Base-by-base conservation (phyloP, 2,797 vertebrate genomes). In the Lutjanus campechanus region DNA sequence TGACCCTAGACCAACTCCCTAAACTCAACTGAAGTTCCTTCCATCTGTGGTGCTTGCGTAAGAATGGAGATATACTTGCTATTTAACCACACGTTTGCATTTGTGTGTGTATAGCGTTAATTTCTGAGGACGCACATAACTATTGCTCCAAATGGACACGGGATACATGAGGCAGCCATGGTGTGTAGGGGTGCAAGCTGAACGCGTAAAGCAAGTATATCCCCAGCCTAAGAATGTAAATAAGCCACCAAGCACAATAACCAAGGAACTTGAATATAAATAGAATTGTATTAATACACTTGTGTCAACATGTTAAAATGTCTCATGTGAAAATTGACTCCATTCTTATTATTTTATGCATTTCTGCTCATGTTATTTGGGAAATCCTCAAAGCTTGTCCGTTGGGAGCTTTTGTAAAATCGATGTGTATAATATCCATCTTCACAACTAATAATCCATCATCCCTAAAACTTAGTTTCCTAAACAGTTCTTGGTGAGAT, bases 1-100 rank as follows among this genome's bases (percentile, higher is more conserved):
- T 65, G 61, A 82, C 76, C 68, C 41, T 0, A 46, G 8, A 70
- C 43, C 40, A 54, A 59, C 60, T 79, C 22, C 29, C 7, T 71
- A 2, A 74, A 60, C 73, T 76, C 36, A 53, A n/a, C 17, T 63
- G 16, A 40, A 53, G 47, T 70, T 56, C 8, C 29, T 51, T 47
- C 15, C 11, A 29, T 56, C 9, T 73, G 68, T 66, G 12, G 15
- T 51, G 29, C 29, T 36, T 36, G 5, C 29, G 5, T 36, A 36
- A 36, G 29, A 36, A 36, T 36, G 29, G 29, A 36, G 29, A 36
- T 36, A 36, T 36, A 36, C 29, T 36, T 36, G 29, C 29, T 36
- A 5, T 36, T 36, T 36, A 36, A 36, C 29, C 29, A 36, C 29
- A 4, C 5, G 2, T 36, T 36, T 36, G 29, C 29, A 5, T 36